These are phyloP conservation scores for Mus minutoides DNA, from an alignment of 2,797 vertebrate species.

Conservation along the genomic window DNA sequence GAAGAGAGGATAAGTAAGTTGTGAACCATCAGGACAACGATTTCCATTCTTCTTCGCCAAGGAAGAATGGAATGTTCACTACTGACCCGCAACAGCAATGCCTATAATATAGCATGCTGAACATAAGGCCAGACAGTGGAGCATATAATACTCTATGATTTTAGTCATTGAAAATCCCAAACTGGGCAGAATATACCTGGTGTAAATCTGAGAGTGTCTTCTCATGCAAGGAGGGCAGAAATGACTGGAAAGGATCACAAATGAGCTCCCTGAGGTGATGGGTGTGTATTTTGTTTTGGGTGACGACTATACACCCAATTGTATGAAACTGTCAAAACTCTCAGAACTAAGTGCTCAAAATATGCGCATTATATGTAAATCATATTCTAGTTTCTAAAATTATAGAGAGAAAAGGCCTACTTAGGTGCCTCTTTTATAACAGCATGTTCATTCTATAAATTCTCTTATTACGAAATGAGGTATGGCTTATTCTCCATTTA, in stretches of 20 bases:
- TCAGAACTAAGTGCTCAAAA: conserved; percentile 32
- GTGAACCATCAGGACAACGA: not conserved
- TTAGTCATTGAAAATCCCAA: not conserved
- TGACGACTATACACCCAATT: not conserved
- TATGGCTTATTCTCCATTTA: not conserved
- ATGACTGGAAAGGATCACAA: not conserved
- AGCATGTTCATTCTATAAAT: not conserved
- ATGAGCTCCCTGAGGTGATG: not conserved
- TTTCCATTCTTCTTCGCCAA: not conserved
- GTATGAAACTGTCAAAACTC: conserved; percentile 47
- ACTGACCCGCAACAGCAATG: not conserved
- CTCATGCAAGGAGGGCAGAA: not conserved
- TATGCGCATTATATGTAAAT: conserved; percentile 3
- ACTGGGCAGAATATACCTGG: not conserved
- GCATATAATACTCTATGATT: not conserved
- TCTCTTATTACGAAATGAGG: conserved; percentile 19
- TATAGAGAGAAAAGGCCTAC: not conserved
- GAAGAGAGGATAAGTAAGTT: not conserved
- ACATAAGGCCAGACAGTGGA: not conserved
- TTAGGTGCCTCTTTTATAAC: not conserved
- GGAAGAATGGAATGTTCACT: not conserved
- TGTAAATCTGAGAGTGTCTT: conserved; percentile 3
- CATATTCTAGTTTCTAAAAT: not conserved
- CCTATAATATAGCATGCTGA: not conserved
- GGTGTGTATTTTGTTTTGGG: not conserved